A percentile compares a stretch with the other conserved stretches of the same genome.
phyloP scores from a whole-genome alignment of 1,140 invertebrate genomes.

The Nephotettix cincticeps region DNA sequence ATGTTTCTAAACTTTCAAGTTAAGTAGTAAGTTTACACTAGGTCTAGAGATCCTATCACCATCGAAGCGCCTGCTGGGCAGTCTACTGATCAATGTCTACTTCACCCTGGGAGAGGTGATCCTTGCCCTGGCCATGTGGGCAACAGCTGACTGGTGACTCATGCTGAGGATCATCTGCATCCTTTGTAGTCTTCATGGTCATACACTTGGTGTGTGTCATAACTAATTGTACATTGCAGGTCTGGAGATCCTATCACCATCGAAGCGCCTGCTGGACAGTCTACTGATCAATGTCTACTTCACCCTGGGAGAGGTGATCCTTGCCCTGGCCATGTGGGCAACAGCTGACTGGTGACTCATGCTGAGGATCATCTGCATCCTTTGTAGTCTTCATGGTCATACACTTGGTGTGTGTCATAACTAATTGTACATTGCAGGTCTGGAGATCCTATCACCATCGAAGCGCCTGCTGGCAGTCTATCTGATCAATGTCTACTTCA shows the following conservation, averaged over 20 bases:
- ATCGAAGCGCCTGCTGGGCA: slow-evolving; percentile 68
- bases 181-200: no score
- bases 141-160: slow-evolving; percentile 66
- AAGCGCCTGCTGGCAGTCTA: slow-evolving; percentile 72
- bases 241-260: slow-evolving; percentile 74
- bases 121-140: slow-evolving; percentile 65
- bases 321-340: slow-evolving; percentile 66
- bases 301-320: slow-evolving; percentile 66
- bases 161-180: slow-evolving; percentile 65
- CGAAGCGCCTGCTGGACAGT: slow-evolving; percentile 69
- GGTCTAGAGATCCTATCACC: slow-evolving; percentile 77
- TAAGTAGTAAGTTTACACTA: no score
- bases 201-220: no score
- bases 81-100: slow-evolving; percentile 66
- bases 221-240: no score
- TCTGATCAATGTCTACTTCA: slow-evolving; percentile 67
- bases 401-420: no score
- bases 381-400: no score
- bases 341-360: slow-evolving; percentile 68
- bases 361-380: slow-evolving; percentile 63
- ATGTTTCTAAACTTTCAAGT: no score
- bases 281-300: slow-evolving; percentile 69
- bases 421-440: no score
- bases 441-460: slow-evolving; percentile 74
- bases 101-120: slow-evolving; percentile 71